Evolutionary conservation across 2,888 invertebrate species (phyloP), one percentile per base, ranked within the genome.

Genomic region (Drosophila paramelanica): DNA sequence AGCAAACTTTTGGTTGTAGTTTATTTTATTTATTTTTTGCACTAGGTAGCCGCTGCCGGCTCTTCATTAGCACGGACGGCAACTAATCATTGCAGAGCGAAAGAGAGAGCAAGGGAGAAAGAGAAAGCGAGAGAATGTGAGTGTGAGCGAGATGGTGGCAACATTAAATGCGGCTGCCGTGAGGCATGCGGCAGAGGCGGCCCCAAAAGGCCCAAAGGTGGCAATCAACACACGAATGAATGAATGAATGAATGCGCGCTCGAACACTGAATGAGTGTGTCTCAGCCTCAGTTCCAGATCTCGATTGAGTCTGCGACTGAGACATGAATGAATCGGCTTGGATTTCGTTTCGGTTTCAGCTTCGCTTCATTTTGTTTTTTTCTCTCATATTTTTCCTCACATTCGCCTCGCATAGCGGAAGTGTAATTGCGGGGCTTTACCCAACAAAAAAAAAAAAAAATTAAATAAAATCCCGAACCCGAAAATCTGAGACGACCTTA

Each of bases 171-270:
- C 57, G 67, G 67, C 57, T 53, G 72, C 61, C 59, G 67, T 59
- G 50, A 58, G 56, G 64, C 62, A 59, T 67, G 66, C 42, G 59
- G 61, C 53, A 62, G 43, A 55, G 51, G 46, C 58, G 56, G 68
- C 73, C 73, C 66, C 61, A 58, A 66, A 67, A 67, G 68, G 43
- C 66, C 75, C 74, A 88, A 83, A 86, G 77, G 87, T 86, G 87
- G 87, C 74, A 83, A 88, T 88, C 89, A 85, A 81, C 79, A 78
- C 81, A 78, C 81, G 88, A 74, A 87, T 83, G 87, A 87, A 87
- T 83, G 87, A 52, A 42, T 25, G 52, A 52, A 52, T 52, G 51
- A 82, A 76, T 81, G 81, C 62, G 45, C 67, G 53, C 43, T 57
- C 73, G 51, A 69, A 68, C 64, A 58, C 36, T 68, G 69, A 69